Conservation (phyloP, 2,113 vertebrate genomes). For the Mandrillus leucophaeus region DNA sequence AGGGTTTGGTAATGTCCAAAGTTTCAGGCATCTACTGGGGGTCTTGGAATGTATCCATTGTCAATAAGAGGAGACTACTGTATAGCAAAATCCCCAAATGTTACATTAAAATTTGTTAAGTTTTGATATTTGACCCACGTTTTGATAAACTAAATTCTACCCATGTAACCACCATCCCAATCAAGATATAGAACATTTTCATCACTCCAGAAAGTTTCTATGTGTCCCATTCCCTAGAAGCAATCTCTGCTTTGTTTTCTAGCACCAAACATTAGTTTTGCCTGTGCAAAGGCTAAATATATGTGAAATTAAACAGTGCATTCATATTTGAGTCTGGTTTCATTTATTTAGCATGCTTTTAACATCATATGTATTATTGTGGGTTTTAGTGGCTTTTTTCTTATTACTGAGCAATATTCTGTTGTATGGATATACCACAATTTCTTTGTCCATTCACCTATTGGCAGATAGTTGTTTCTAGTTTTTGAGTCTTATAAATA, state of each 20-base stretch:
- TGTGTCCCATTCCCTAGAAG: neutral
- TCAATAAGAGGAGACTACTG: neutral
- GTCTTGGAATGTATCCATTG: neutral
- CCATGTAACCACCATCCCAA: neutral
- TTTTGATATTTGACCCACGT: neutral
- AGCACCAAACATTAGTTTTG: neutral
- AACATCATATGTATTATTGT: neutral
- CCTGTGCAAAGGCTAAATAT: neutral
- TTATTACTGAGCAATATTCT: neutral
- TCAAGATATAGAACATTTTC: neutral
- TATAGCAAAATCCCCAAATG: neutral
- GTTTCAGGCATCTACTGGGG: neutral
- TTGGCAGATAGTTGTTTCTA: neutral
- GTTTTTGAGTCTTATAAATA: neutral
- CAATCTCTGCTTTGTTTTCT: neutral
- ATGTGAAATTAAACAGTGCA: neutral
- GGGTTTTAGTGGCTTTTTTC: neutral
- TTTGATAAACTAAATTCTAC: neutral
- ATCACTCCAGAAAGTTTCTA: neutral
- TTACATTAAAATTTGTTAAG: neutral
- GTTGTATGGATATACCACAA: neutral
- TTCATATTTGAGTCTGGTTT: neutral
- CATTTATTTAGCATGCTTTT: neutral
- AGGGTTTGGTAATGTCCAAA: neutral
- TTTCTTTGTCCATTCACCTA: neutral